Evolutionary conservation across 2,888 invertebrate species (phyloP).

Genomic region (Catotricha subobsoleta): DNA sequence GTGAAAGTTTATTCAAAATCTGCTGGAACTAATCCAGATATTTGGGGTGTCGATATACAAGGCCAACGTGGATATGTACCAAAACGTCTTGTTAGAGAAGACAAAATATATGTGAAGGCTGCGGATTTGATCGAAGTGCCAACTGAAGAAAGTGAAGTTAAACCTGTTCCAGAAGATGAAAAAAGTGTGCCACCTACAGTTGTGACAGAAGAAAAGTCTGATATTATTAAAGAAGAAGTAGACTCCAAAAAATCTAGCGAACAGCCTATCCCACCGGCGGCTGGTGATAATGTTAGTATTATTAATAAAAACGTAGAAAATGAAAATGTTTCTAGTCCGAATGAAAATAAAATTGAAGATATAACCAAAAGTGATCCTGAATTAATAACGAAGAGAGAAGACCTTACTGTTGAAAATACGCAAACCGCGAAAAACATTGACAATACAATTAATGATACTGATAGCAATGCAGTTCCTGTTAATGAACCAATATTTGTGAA

Average conservation of each 20-base stretch:
- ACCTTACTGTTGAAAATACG: not conserved
- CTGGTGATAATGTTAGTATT: too few relatives aligned
- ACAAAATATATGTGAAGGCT: conserved; percentile 31
- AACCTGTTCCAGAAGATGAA: not conserved
- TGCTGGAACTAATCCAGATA: conserved; percentile 38
- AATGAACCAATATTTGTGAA: not conserved
- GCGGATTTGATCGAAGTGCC: conserved; percentile 26
- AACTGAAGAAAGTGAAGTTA: conserved; percentile 20
- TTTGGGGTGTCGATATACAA: conserved; percentile 52
- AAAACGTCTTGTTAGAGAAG: conserved; percentile 39
- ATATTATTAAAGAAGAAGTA: conserved; percentile 8
- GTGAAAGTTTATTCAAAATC: conserved; percentile 52
- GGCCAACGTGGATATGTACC: conserved; percentile 51
- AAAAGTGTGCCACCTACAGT: not conserved
- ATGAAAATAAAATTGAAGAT: not conserved
- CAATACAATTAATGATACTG: too few relatives aligned
- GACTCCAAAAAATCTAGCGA: conserved; percentile 2
- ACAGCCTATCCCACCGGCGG: not conserved
- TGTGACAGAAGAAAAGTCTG: not conserved
- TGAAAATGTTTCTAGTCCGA: not conserved
- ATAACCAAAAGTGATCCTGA: not conserved
- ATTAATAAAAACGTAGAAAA: not conserved
- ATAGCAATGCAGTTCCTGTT: not conserved
- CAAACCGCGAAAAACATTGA: too few relatives aligned
- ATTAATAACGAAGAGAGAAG: not conserved